Evolutionary conservation across 2,797 vertebrate genomes (phyloP), one percentile per base, ranked within the genome.

Genomic region (Cirrhinus molitorella): DNA sequence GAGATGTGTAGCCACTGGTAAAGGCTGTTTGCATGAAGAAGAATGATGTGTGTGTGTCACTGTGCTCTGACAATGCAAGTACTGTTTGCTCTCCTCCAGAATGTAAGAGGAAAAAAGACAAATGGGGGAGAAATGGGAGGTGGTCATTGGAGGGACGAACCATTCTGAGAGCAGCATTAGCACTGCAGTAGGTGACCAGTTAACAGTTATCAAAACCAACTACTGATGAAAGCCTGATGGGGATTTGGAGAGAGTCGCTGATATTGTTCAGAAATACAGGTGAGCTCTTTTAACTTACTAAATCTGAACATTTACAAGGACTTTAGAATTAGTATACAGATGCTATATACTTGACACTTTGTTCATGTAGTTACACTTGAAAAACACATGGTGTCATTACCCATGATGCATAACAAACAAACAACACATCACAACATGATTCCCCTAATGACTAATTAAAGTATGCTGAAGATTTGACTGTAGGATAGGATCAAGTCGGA

Each of bases 11-110:
- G 92, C 93, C 93, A 65, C 78, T 92, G 91, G 92, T 92, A 91
- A 85, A 85, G 93, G 91, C 92, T 91, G 93, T 94, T 93, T 95
- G 95, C 94, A 95, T 96, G 95, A 94, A 90, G 93, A 96, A 95
- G 95, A 95, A 95, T 94, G 92, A 94, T 91, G 85, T 82, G 91
- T 94, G 93, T 91, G 94, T 95, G 59, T 70, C 95, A 92, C 93
- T 91, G 91, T 90, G 90, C 92, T 89, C 83, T 86, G 92, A 99
- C 97, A 99, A 98, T 97, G 95, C 94, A 88, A 90, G 91, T 94
- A 95, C 95, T 99, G 97, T 98, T 96, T 95, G 85, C 92, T 95
- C 93, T 94, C 94, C 91, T 91, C 89, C 87, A 93, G 91, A 93
- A 93, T 92, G 92, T 92, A 65, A 59, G 63, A 37, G 74, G 84